Percentiles rank a stretch among this genome's conserved stretches.
These are phyloP conservation scores for Rhyzopertha dominica DNA, from an alignment of 1,140 invertebrate species.

Conservation along the genomic window DNA sequence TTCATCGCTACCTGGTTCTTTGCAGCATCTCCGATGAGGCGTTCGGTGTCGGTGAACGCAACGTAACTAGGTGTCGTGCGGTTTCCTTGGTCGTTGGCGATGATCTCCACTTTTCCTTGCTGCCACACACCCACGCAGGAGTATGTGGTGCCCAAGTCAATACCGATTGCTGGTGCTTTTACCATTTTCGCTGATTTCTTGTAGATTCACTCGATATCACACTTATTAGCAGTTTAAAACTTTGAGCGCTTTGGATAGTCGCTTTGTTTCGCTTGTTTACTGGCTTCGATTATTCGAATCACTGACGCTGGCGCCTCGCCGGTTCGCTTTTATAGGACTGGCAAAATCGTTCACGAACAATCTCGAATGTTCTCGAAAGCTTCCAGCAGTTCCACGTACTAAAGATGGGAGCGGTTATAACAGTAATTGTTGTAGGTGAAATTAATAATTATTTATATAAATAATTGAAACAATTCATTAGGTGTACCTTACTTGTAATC, in stretches of 20 bases:
- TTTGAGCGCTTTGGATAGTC: slow-evolving; percentile 5
- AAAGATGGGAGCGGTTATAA: too few relatives aligned
- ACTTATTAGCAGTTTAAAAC: slow-evolving; percentile 40
- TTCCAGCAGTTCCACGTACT: too few relatives aligned
- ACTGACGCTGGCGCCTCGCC: slow-evolving; percentile 7
- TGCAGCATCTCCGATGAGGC: slow-evolving; percentile 91
- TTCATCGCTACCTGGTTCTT: slow-evolving; percentile 91
- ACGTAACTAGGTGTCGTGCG: slow-evolving; percentile 95
- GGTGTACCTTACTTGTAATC: too few relatives aligned
- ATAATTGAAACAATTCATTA: too few relatives aligned
- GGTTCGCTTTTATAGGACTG: slow-evolving; percentile 18
- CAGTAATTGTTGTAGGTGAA: too few relatives aligned
- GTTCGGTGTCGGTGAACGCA: slow-evolving; percentile 91
- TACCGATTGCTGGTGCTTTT: slow-evolving; percentile 59
- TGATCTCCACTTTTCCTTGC: slow-evolving; percentile 85
- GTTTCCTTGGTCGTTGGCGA: slow-evolving; percentile 87
- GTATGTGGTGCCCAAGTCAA: slow-evolving; percentile 82
- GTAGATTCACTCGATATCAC: slow-evolving; percentile 26
- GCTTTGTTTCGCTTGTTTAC: slow-evolving; percentile 14
- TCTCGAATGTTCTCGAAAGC: slow-evolving; percentile 19
- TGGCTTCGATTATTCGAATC: too few relatives aligned
- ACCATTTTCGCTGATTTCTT: slow-evolving; percentile 22
- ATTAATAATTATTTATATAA: too few relatives aligned
- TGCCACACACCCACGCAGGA: slow-evolving; percentile 84
- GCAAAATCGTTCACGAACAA: slow-evolving; percentile 11